Base-by-base conservation (phyloP, 2,797 vertebrate genomes). In the Labroides dimidiatus region DNA sequence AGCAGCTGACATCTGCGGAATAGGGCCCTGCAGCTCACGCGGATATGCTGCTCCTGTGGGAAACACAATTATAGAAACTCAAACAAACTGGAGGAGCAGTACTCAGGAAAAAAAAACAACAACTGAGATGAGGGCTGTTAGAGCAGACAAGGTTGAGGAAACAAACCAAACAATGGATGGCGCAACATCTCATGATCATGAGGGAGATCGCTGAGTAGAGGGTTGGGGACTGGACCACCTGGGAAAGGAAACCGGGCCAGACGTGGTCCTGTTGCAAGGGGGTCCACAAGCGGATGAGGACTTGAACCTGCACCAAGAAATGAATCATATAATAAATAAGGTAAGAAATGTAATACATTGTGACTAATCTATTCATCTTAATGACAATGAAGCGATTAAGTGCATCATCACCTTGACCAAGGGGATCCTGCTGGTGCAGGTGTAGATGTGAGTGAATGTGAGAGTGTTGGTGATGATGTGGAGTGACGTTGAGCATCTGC, bases 381-480 rank as follows among this genome's bases (percentile, higher is more conserved):
- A 16, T n/a, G n/a, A 24, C 8, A 6, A 53, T 20, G 2, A 37
- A 37, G 33, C 39, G 8, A 23, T n/a, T n/a, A 24, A 49, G 10
- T 58, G 24, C 5, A 45, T 20, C 69, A 94, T 93, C 87, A 99
- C 97, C 98, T 95, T 99, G 98, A 81, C 97, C 93, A 4, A 99
- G 94, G 15, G 96, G 96, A 70, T 99, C 98, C 93, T 99, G 98
- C 87, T 99, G 98, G 89, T 99, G 98, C 73, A 99, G 95, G 91
- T 99, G 98, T 59, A 99, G 95, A 91, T 99, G 98, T 0, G 98
- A 99, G 93, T 99, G 98, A 91, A 99, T 98, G 90, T 99, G 98
- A 1, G 98, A 99, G 82, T 99, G 98, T 80, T 99, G 98, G 91
- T 99, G 98, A 54, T 99, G 98, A 89, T 99, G 98, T 0, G 98